phyloP scores from a whole-genome alignment of 2,797 vertebrate genomes.

The Amniataba percoides region DNA sequence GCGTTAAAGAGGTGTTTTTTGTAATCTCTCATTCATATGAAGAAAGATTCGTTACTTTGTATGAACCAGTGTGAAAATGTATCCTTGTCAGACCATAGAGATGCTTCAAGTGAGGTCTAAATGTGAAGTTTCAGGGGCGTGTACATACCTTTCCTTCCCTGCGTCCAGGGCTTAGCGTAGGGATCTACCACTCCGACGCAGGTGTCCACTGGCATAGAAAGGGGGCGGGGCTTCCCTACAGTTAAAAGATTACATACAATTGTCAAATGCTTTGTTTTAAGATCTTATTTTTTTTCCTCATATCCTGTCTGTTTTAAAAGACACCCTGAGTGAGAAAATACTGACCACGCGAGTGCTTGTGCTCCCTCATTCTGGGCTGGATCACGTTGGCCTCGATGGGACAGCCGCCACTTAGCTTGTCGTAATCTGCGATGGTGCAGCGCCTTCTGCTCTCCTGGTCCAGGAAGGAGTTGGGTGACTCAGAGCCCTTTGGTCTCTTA shows the following conservation, averaged over 20 bases:
- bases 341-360: conserved; percentile 89
- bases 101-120: neutral
- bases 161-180: conserved; percentile 88
- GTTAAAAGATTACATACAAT: conserved; percentile 6
- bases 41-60: neutral
- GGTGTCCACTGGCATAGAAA: conserved; percentile 95
- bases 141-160: conserved; percentile 89
- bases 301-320: neutral
- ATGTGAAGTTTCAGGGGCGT: neutral
- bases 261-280: neutral
- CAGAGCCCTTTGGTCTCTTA: conserved; percentile 87
- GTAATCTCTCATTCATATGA: neutral
- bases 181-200: conserved; percentile 89
- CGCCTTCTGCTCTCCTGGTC: conserved; percentile 91
- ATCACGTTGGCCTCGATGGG: conserved; percentile 87
- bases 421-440: conserved; percentile 88
- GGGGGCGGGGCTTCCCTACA: conserved; percentile 92
- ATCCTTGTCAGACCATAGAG: neutral
- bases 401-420: conserved; percentile 86
- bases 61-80: neutral
- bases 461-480: conserved; percentile 95
- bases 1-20: neutral
- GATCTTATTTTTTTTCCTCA: neutral
- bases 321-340: conserved; percentile 20
- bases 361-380: conserved; percentile 91